A percentile compares a stretch with the other conserved stretches of the same genome.
phyloP scores from a whole-genome alignment of 2,113 vertebrate species.

The Oryzias javanicus region DNA sequence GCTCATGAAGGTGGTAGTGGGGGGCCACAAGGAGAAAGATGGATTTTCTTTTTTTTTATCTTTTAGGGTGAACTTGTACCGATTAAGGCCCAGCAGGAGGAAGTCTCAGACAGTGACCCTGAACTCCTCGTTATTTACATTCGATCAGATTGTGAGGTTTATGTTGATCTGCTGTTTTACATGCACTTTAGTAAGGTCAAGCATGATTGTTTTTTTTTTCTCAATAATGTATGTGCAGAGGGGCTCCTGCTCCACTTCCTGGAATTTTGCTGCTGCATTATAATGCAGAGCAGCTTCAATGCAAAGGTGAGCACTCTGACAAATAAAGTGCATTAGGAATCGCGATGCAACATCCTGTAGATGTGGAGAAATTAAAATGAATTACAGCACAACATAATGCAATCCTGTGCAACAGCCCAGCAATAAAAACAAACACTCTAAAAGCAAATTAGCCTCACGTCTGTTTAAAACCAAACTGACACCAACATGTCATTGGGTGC shows the following conservation, averaged over 20 bases:
- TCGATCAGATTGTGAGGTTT: slow-evolving; percentile 50
- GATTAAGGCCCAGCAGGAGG: slow-evolving; percentile 59
- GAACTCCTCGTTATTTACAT: slow-evolving; percentile 16
- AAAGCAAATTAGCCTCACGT: slow-evolving; percentile 9
- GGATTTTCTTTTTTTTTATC: slow-evolving; percentile 11
- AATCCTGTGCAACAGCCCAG: slow-evolving; percentile 38
- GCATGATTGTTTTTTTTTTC: slow-evolving; percentile 21
- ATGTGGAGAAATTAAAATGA: slow-evolving; percentile 25
- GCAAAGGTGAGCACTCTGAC: not conserved
- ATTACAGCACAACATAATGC: slow-evolving; percentile 25
- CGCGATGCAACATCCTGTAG: slow-evolving; percentile 7
- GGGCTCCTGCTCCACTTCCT: not conserved
- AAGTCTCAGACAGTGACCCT: slow-evolving; percentile 47
- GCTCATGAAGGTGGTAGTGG: slow-evolving; percentile 14
- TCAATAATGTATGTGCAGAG: not conserved
- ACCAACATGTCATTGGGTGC: slow-evolving; percentile 11
- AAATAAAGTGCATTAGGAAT: slow-evolving; percentile 8
- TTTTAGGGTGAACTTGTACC: slow-evolving; percentile 31
- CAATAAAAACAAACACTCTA: slow-evolving; percentile 11
- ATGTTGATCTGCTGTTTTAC: slow-evolving; percentile 33
- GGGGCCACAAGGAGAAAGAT: slow-evolving; percentile 1
- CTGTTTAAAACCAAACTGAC: slow-evolving; percentile 22
- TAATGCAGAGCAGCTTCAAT: not conserved
- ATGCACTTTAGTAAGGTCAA: slow-evolving; percentile 23
- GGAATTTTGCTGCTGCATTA: not conserved